Percentiles rank a stretch among this genome's conserved stretches.
Conservation (phyloP, 2,113 vertebrate genomes). For the Takifugu flavidus region DNA sequence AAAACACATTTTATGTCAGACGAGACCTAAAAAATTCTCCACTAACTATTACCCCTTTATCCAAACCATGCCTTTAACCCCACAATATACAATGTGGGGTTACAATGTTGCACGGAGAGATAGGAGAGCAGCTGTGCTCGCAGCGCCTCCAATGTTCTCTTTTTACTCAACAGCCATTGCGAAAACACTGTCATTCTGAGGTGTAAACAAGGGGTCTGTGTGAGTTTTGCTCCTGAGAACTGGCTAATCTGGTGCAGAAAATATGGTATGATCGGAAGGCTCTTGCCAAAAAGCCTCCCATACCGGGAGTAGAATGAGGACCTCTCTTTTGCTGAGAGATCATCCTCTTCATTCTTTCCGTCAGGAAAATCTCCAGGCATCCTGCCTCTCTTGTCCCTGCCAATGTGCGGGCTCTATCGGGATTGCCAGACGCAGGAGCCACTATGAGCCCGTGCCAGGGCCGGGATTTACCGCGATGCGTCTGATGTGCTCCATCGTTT, state of each 20-base stretch:
- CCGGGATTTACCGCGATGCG: constrained; percentile 72
- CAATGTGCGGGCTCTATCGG: constrained; percentile 76
- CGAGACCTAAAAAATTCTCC: constrained; percentile 32
- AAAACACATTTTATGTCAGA: constrained; percentile 58
- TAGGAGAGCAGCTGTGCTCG: constrained; percentile 55
- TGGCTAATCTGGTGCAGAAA: constrained; percentile 74
- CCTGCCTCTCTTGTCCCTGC: constrained; percentile 69
- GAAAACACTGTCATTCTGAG: constrained; percentile 53
- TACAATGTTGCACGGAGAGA: constrained; percentile 63
- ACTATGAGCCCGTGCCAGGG: constrained; percentile 76
- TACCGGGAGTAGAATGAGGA: constrained; percentile 61
- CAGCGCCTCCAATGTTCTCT: constrained; percentile 41
- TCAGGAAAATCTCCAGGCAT: constrained; percentile 68
- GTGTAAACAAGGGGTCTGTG: constrained; percentile 65
- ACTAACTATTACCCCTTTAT: constrained; percentile 48
- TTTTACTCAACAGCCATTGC: constrained; percentile 58
- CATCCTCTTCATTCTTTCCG: constrained; percentile 72
- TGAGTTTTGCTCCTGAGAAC: constrained; percentile 62
- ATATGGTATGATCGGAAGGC: constrained; percentile 58
- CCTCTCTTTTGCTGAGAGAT: constrained; percentile 70
- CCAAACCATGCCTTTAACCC: constrained; percentile 43
- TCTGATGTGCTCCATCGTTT: constrained; percentile 79
- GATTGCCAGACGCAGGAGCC: constrained; percentile 70
- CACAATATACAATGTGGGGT: constrained; percentile 22
- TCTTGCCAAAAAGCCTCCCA: constrained; percentile 66